phyloP scores from a whole-genome alignment of 1,140 invertebrate genomes.

The Pseudomyrmex cubaensis region DNA sequence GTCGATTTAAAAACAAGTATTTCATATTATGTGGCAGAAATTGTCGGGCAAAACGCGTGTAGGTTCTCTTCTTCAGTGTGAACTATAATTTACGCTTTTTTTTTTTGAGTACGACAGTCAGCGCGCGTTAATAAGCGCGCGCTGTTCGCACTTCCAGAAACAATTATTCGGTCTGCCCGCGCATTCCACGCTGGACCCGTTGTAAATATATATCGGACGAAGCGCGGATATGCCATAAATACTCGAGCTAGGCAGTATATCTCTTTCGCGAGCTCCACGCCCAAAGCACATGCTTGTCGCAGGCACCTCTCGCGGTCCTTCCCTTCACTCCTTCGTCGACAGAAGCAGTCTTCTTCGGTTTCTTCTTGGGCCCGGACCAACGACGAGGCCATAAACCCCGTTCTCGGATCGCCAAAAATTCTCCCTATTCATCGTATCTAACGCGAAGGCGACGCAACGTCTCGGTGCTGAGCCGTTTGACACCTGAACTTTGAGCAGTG shows the following conservation, averaged over 20 bases:
- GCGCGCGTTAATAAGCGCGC: constrained; percentile 74
- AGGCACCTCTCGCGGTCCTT: constrained; percentile 64
- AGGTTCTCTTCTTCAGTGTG: not conserved
- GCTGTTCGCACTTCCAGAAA: constrained; percentile 81
- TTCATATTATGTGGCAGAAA: not conserved
- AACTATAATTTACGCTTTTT: constrained; percentile 37
- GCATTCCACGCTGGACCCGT: constrained; percentile 77
- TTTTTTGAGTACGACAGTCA: constrained; percentile 46
- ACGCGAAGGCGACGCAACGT: constrained; percentile 29
- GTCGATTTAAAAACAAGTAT: too few species aligned
- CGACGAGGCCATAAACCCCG: constrained; percentile 70
- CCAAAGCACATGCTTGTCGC: constrained; percentile 83
- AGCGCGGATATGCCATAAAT: constrained; percentile 85
- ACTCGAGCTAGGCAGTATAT: constrained; percentile 83
- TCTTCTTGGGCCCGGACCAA: constrained; percentile 56
- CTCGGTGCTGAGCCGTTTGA: constrained; percentile 69
- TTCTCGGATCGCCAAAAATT: constrained; percentile 72
- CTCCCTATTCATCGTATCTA: constrained; percentile 55
- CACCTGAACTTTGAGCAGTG: constrained; percentile 70
- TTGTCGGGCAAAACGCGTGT: not conserved
- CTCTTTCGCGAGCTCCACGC: constrained; percentile 84
- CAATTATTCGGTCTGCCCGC: constrained; percentile 81
- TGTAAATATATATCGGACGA: constrained; percentile 79
- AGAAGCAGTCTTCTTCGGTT: constrained; percentile 47
- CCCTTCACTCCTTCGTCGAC: constrained; percentile 3